Evolutionary conservation across 2,113 vertebrate genomes (phyloP).

Genomic region (Lucifuga dentata): DNA sequence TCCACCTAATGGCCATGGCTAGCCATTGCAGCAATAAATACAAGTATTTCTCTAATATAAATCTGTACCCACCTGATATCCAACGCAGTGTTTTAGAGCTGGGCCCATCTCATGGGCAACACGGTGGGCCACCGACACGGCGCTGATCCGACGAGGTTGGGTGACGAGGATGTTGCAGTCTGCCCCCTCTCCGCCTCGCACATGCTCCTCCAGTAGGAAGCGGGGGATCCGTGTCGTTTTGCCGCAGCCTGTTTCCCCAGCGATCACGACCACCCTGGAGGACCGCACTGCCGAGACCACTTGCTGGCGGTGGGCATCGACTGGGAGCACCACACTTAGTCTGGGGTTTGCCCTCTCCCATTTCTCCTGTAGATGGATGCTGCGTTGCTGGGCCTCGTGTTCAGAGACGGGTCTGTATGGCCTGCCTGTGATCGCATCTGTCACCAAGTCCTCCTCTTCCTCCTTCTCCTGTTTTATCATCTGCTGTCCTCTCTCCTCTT

Average conservation of each 20-base stretch:
- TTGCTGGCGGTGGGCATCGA: constrained; percentile 87
- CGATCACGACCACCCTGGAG: constrained; percentile 91
- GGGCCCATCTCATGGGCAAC: constrained; percentile 94
- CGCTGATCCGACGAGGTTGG: constrained; percentile 94
- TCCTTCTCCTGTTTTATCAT: constrained; percentile 37
- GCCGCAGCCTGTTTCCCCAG: constrained; percentile 95
- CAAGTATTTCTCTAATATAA: not conserved
- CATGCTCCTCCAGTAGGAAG: constrained; percentile 89
- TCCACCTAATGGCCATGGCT: no score
- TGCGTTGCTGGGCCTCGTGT: constrained; percentile 80
- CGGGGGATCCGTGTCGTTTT: constrained; percentile 96
- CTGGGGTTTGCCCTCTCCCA: constrained; percentile 83
- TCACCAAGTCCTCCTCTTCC: constrained; percentile 80
- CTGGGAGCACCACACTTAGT: constrained; percentile 85
- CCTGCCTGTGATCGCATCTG: constrained; percentile 90
- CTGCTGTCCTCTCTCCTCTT: constrained; percentile 60
- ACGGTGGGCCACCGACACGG: constrained; percentile 93
- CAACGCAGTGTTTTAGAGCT: constrained; percentile 86
- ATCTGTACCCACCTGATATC: constrained; percentile 86
- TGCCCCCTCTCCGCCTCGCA: constrained; percentile 85
- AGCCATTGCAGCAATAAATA: not conserved
- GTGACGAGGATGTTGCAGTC: constrained; percentile 94
- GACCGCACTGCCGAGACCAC: constrained; percentile 87
- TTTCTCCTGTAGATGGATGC: constrained; percentile 81
- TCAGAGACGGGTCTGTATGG: constrained; percentile 83